phyloP scores from a whole-genome alignment of 2,888 invertebrate genomes.

The Zelleria hepariella region DNA sequence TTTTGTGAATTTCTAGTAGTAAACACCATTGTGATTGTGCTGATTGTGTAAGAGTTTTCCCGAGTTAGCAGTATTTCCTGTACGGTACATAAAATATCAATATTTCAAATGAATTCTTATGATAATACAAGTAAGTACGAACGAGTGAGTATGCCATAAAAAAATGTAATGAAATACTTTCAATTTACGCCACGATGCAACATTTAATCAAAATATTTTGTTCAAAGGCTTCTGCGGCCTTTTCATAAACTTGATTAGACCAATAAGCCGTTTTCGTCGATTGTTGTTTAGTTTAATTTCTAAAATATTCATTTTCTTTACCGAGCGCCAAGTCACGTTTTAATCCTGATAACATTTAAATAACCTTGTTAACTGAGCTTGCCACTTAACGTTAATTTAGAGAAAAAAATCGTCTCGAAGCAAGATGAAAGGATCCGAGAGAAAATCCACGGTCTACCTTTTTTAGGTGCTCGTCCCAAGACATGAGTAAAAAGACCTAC shows the following conservation, averaged over 20 bases:
- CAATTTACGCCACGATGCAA: not conserved
- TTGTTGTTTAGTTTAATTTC: not conserved
- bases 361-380: not conserved
- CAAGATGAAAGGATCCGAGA: not conserved
- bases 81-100: no score
- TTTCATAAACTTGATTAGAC: not conserved
- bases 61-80: no score
- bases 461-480: not conserved
- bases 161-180: no score
- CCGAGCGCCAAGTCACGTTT: not conserved
- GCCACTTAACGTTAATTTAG: not conserved
- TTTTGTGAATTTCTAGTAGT: no score
- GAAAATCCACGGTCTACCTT: not conserved
- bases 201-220: not conserved
- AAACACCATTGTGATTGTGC: no score
- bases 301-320: not conserved
- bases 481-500: not conserved
- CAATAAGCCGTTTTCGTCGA: not conserved
- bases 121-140: no score
- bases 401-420: not conserved
- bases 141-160: no score
- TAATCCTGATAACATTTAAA: not conserved
- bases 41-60: no score
- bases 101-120: no score
- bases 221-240: not conserved